Conservation (phyloP, 2,797 vertebrate species). For the Onychomys arenicola region DNA sequence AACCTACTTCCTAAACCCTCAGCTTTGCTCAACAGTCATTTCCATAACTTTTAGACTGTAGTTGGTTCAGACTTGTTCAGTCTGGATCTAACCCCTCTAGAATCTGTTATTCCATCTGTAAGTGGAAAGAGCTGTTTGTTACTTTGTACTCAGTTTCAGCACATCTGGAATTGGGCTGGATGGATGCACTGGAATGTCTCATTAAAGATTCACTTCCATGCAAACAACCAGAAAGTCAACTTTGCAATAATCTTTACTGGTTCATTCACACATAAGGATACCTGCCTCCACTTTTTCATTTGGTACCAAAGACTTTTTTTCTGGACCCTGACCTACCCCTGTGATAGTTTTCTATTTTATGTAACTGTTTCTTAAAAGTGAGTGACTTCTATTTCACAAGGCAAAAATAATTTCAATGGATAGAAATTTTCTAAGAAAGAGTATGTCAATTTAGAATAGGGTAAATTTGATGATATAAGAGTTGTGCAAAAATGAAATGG, state of each 20-base stretch:
- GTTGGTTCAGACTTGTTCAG: not conserved
- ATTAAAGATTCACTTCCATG: not conserved
- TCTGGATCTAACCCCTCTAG: not conserved
- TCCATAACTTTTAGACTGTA: not conserved
- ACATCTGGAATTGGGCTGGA: not conserved
- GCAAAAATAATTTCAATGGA: not conserved
- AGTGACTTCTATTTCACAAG: not conserved
- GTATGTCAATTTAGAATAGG: not conserved
- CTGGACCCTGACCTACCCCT: not conserved
- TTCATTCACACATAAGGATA: not conserved
- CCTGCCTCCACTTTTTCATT: not conserved
- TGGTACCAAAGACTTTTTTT: not conserved
- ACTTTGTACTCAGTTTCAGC: not conserved
- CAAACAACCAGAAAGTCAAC: not conserved
- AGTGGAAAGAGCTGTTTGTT: not conserved
- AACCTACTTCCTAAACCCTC: not conserved
- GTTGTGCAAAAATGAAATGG: not conserved
- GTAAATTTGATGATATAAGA: not conserved
- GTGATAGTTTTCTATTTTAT: not conserved
- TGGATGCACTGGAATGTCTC: not conserved
- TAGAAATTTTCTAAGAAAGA: not conserved
- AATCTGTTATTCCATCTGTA: not conserved
- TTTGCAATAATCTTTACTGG: not conserved
- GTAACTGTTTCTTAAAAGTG: not conserved
- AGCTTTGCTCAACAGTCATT: not conserved